These are phyloP conservation scores for Ecliptopera silaceata DNA, from an alignment of 2,888 invertebrate genomes.

Conservation along the genomic window DNA sequence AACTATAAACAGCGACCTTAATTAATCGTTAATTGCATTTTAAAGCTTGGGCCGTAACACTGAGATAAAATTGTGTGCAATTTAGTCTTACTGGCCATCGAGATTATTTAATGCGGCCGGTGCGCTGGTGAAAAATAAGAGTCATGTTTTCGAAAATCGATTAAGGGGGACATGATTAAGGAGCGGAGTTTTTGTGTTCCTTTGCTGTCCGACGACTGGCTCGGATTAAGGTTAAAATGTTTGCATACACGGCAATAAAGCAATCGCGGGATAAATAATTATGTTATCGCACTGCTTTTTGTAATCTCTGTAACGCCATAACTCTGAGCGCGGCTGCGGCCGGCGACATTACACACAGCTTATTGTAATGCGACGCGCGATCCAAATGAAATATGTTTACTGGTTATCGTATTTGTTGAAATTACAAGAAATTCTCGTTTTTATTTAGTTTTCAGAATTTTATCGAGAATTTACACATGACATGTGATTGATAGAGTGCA, in stretches of 20 bases:
- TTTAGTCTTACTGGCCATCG: constrained; percentile 64
- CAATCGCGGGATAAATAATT: constrained; percentile 72
- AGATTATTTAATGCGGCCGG: constrained; percentile 64
- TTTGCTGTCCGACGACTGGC: constrained; percentile 47
- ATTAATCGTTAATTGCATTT: constrained; percentile 54
- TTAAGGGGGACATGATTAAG: constrained; percentile 76
- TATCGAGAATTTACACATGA: neutral
- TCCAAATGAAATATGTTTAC: constrained; percentile 28
- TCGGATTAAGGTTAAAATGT: constrained; percentile 64
- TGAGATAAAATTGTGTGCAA: constrained; percentile 59
- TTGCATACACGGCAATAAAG: constrained; percentile 70
- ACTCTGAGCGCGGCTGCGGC: constrained; percentile 44
- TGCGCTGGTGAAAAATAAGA: constrained; percentile 67
- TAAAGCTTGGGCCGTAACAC: constrained; percentile 45
- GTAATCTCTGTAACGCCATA: constrained; percentile 53
- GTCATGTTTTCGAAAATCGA: constrained; percentile 73
- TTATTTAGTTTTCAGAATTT: neutral
- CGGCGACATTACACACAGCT: constrained; percentile 26
- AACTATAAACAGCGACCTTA: constrained; percentile 41
- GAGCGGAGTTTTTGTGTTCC: constrained; percentile 56
- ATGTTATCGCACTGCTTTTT: constrained; percentile 62
- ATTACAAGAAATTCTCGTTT: neutral
- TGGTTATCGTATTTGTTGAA: constrained; percentile 19
- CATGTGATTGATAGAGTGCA: too few relatives aligned
- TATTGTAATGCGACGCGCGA: constrained; percentile 23